These are phyloP conservation scores for Crotalus tigris DNA, from an alignment of 2,113 vertebrate species.

Conservation along the genomic window DNA sequence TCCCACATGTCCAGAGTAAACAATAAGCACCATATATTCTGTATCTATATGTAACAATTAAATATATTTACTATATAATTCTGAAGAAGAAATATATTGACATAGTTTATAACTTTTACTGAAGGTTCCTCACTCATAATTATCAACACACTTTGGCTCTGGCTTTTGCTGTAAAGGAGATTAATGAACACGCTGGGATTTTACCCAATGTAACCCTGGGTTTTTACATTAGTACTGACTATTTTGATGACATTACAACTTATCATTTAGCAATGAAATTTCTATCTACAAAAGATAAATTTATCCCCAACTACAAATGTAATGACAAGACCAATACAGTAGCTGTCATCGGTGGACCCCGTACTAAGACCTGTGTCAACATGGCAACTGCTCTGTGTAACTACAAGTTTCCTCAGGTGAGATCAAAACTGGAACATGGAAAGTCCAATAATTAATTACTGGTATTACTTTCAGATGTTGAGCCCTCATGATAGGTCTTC, in stretches of 20 bases:
- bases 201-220: not conserved
- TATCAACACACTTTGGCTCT: not conserved
- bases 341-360: not conserved
- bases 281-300: not conserved
- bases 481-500: not conserved
- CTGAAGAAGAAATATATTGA: not conserved
- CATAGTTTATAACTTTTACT: not conserved
- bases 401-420: not conserved
- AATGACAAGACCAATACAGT: not conserved
- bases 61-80: not conserved
- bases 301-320: not conserved
- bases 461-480: not conserved
- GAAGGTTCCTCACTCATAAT: not conserved
- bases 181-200: not conserved
- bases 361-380: not conserved
- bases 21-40: not conserved
- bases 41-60: not conserved
- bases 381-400: not conserved
- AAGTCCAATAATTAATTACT: not conserved
- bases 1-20: no score
- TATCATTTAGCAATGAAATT: not conserved
- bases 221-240: not conserved
- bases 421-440: not conserved
- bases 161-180: not conserved
- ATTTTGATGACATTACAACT: not conserved